These are phyloP conservation scores for Oceanodroma tethys DNA, from an alignment of 2,113 vertebrate species.

Conservation along the genomic window DNA sequence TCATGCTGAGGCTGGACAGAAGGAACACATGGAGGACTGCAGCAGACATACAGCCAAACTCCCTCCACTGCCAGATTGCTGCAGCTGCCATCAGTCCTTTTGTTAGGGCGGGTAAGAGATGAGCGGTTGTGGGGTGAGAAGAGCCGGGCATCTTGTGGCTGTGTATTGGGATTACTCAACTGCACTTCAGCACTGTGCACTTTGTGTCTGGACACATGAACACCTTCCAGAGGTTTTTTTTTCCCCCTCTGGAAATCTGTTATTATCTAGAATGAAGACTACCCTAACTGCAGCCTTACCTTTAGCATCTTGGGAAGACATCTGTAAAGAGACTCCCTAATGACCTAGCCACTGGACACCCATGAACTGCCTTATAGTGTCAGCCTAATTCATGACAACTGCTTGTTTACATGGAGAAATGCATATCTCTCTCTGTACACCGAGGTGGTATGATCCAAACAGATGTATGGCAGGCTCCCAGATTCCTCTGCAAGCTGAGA, in stretches of 20 bases:
- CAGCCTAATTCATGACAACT: neutral
- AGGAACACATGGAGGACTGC: neutral
- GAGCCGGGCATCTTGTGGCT: neutral
- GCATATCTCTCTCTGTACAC: fast-evolving
- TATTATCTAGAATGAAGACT: neutral
- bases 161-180: neutral
- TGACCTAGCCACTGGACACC: neutral
- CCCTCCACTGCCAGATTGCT: neutral
- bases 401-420: neutral
- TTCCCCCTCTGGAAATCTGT: neutral
- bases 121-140: fast-evolving
- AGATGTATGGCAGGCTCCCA: neutral
- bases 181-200: neutral
- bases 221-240: neutral
- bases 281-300: neutral
- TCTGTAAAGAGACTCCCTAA: neutral
- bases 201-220: neutral
- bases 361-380: neutral
- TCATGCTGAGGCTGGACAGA: neutral
- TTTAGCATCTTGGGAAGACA: neutral
- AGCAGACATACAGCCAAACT: neutral
- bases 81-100: neutral
- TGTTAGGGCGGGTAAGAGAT: fast-evolving
- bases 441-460: neutral
- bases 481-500: neutral